Conservation (phyloP, 2,113 vertebrate genomes). For the Coturnix japonica region DNA sequence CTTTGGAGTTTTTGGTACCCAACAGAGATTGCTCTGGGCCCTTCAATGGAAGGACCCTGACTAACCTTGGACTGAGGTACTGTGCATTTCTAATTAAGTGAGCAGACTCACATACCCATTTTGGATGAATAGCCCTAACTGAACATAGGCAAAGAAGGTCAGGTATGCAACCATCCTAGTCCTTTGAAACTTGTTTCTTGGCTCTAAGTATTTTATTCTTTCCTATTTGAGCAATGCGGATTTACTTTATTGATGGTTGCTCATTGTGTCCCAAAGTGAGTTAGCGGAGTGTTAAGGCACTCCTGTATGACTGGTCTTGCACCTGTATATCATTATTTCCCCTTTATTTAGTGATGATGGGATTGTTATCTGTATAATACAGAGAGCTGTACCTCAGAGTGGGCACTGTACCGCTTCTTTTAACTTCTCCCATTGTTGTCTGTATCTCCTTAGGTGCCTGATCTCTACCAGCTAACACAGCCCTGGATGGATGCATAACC, state of each 20-base stretch:
- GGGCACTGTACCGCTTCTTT: not conserved
- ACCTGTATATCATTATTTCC: not conserved
- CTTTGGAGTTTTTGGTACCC: not conserved
- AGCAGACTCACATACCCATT: not conserved
- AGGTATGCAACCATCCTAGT: not conserved
- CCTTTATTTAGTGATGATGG: not conserved
- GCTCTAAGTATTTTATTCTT: not conserved
- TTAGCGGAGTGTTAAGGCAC: not conserved
- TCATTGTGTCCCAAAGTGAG: accelerated
- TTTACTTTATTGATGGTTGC: not conserved
- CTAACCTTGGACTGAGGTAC: not conserved
- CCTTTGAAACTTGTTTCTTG: not conserved
- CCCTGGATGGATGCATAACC: slow-evolving; percentile 60
- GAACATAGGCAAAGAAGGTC: not conserved
- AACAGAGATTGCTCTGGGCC: not conserved
- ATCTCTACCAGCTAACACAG: slow-evolving; percentile 77
- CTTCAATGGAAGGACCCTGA: not conserved
- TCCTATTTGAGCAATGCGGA: not conserved
- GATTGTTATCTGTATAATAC: not conserved
- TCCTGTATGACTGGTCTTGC: not conserved
- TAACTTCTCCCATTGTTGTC: slow-evolving; percentile 19
- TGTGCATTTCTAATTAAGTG: not conserved
- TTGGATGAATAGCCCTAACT: not conserved
- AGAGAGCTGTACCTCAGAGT: not conserved
- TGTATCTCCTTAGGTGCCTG: slow-evolving; percentile 77